phyloP scores from a whole-genome alignment of 2,888 invertebrate genomes.

The Chymomyza procnemis region DNA sequence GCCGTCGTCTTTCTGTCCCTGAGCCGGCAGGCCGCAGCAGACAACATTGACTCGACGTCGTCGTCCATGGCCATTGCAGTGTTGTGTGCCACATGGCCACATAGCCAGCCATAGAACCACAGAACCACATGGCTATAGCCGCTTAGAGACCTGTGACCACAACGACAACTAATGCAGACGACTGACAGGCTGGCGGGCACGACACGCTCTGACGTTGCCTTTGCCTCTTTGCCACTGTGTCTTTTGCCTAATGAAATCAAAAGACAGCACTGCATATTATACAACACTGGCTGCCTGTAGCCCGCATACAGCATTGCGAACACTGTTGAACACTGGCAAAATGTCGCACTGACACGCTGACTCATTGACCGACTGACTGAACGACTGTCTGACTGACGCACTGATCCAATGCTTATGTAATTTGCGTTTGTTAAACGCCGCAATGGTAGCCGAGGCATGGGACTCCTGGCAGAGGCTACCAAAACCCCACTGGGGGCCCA shows the following conservation, averaged over 20 bases:
- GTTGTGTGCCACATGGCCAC: neutral
- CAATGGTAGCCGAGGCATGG: neutral
- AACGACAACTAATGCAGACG: slow-evolving; percentile 20
- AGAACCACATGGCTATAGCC: neutral
- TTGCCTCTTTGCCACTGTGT: neutral
- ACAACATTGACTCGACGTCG: neutral
- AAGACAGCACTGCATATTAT: slow-evolving; percentile 1
- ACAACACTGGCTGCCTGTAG: neutral
- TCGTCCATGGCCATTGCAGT: neutral
- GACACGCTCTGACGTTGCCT: no score
- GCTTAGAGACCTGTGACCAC: slow-evolving; percentile 1
- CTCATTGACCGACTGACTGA: neutral
- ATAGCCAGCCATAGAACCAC: neutral
- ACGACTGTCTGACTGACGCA: neutral
- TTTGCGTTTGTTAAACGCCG: slow-evolving; percentile 20
- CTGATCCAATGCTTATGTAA: slow-evolving; percentile 13
- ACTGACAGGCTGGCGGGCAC: no score
- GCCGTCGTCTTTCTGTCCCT: slow-evolving; percentile 18
- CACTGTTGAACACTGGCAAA: neutral
- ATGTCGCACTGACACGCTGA: neutral
- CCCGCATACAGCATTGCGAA: neutral
- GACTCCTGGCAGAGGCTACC: neutral
- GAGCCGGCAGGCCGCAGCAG: slow-evolving; percentile 25
- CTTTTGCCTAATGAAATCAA: slow-evolving; percentile 33
- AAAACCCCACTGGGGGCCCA: neutral